Evolutionary conservation across 2,797 vertebrate genomes (phyloP), one percentile per base, ranked within the genome.

Genomic region (Falco novaeseelandiae): DNA sequence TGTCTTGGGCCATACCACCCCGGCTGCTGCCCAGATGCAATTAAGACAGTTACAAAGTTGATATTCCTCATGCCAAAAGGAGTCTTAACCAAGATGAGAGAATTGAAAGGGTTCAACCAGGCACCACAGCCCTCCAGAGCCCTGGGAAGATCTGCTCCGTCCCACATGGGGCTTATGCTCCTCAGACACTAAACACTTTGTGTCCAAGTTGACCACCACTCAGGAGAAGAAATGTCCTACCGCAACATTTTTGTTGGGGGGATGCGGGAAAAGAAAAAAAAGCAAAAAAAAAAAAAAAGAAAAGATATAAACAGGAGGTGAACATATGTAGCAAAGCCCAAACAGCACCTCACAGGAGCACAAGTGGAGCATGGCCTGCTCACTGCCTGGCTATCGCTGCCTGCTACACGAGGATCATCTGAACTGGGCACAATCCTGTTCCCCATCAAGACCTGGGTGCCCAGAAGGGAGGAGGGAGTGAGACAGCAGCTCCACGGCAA

Each of bases 161-260:
- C 34, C 74, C 48, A 30, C 0, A 0, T 0, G 21, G 6, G 18
- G 17, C 27, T 20, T 5, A 4, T 30, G 27, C 59, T 59, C 52
- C 83, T 16, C 46, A 62, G 62, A 3, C 20, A 4, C 9, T 6
- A 46, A 72, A 38, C 26, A 8, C 40, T 18, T 26, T 0, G 0
- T 20, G 57, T 20, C 38, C 25, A 3, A 3, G 9, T 7, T 27
- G 10, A 29, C 14, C 2, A 2, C 0, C 3, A 14, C 40, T 30
- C 23, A 3, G 66, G 38, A 57, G 27, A 10, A 58, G 6, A 19
- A 90, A 29, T 0, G 1, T 16, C n/a, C 54, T 49, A 62, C 27
- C n/a, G 14, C 3, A 19, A 5, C 14, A 0, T 3, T 20, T 54
- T 0, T 21, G 26, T 42, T 16, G 51, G 36, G 36, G 36, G 36